A percentile compares a stretch with the other conserved stretches of the same genome.
Conservation (phyloP, 64 coral and sea anemone species). For the Trachythela sp. region DNA sequence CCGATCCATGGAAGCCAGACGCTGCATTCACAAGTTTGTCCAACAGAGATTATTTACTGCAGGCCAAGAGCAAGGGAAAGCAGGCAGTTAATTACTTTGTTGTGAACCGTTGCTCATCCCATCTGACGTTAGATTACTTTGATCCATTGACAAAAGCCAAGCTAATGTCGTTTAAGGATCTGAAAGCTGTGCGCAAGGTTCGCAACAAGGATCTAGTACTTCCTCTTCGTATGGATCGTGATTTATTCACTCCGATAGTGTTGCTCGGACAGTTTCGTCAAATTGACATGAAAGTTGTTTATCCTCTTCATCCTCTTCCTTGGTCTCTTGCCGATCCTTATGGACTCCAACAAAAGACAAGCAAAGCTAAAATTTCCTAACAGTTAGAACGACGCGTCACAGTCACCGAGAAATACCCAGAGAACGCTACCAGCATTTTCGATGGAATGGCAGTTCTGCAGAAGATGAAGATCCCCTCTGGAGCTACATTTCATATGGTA, state of each 20-base stretch:
- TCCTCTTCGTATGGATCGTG: conserved; percentile 33
- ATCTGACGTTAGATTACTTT: neutral
- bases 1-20: conserved; percentile 23
- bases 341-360: conserved; percentile 49
- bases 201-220: conserved; percentile 25
- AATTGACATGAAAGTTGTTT: neutral
- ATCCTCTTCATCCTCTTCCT: conserved; percentile 53
- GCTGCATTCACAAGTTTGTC: conserved; percentile 39
- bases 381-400: neutral
- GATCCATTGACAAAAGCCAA: conserved; percentile 58
- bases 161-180: conserved; percentile 54
- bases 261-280: conserved; percentile 46
- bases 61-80: conserved; percentile 33
- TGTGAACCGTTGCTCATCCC: neutral
- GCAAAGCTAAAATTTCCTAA: conserved; percentile 38
- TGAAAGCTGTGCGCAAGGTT: conserved; percentile 41
- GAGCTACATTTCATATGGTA: conserved; percentile 34
- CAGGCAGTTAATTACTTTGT: conserved; percentile 18
- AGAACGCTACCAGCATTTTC: conserved; percentile 35
- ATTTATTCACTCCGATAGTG: conserved; percentile 40
- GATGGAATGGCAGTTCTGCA: neutral
- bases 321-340: conserved; percentile 50
- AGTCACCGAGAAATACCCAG: conserved; percentile 49
- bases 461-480: neutral
- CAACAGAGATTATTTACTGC: conserved; percentile 40